These are phyloP conservation scores for Staurois parvus DNA, from an alignment of 2,797 vertebrate genomes.

Conservation along the genomic window DNA sequence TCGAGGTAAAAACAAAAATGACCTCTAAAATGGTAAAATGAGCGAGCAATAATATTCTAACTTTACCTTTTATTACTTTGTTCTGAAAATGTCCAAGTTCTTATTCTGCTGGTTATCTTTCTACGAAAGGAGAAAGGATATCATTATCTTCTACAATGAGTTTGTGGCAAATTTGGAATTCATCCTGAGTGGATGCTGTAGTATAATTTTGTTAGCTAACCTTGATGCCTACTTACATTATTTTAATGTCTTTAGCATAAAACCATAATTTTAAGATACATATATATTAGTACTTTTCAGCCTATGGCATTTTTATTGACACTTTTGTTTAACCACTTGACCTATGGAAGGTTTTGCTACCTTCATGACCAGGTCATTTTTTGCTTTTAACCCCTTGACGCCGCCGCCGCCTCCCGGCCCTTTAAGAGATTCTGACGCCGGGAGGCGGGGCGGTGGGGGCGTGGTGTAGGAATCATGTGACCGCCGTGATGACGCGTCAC, in stretches of 20 bases:
- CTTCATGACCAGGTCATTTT: too few species aligned
- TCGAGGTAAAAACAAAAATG: not conserved
- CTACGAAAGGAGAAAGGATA: not conserved
- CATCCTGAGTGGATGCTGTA: not conserved
- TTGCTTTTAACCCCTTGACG: too few species aligned
- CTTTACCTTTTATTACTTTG: not conserved
- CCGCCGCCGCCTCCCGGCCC: too few species aligned
- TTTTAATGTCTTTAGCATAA: not conserved
- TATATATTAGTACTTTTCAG: too few species aligned
- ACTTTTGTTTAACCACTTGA: too few species aligned
- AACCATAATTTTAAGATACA: too few species aligned
- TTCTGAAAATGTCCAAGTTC: slow-evolving; percentile 4
- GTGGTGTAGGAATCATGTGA: too few species aligned
- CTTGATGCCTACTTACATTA: not conserved
- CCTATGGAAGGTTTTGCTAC: too few species aligned
- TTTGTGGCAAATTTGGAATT: not conserved
- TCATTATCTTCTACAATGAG: not conserved
- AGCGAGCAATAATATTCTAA: slow-evolving; percentile 1
- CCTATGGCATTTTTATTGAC: too few species aligned
- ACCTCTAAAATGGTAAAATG: slow-evolving; percentile 17
- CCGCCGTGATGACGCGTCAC: too few species aligned
- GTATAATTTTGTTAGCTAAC: not conserved
- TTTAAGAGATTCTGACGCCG: too few species aligned
- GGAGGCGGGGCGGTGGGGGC: too few species aligned
- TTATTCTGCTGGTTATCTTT: not conserved